A percentile compares a stretch with the other conserved stretches of the same genome.
Evolutionary conservation across 2,797 vertebrate genomes (phyloP).

Genomic region (Emydoidea blandingii): DNA sequence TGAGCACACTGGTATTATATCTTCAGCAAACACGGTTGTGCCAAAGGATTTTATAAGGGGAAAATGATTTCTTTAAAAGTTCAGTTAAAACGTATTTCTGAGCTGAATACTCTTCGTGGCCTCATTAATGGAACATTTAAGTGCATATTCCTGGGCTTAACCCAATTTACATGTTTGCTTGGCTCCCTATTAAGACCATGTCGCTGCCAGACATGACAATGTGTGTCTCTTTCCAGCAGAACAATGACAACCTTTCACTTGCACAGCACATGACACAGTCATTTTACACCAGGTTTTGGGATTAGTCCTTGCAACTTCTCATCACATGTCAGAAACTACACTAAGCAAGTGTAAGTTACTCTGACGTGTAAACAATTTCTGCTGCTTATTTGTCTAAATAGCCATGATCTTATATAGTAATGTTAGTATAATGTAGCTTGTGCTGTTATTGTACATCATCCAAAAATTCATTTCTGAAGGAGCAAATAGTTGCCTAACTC

Average conservation of each 20-base stretch:
- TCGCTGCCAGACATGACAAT: conserved; percentile 41
- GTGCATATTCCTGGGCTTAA: conserved; percentile 51
- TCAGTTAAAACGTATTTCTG: background rate
- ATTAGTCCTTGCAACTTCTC: conserved; percentile 55
- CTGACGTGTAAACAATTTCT: background rate
- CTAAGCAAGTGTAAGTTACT: conserved; percentile 52
- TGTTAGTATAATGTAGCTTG: background rate
- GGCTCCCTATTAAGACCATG: conserved; percentile 63
- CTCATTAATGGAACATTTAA: conserved; percentile 42
- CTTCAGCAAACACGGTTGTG: background rate
- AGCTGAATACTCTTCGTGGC: background rate
- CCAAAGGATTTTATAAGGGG: background rate
- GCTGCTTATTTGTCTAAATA: conserved; percentile 62
- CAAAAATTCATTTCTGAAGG: conserved; percentile 38
- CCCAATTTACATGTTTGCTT: conserved; percentile 48
- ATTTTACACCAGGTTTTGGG: conserved; percentile 48
- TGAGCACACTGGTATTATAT: background rate
- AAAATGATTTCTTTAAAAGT: background rate
- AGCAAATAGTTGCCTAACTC: conserved; percentile 16
- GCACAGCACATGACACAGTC: conserved; percentile 8
- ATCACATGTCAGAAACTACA: conserved; percentile 61
- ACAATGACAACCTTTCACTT: conserved; percentile 65
- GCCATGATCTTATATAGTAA: background rate
- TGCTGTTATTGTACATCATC: conserved; percentile 13
- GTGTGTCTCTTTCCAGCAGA: conserved; percentile 46